These are phyloP conservation scores for Melanocharis versteri DNA, from an alignment of 2,113 vertebrate species.

Conservation along the genomic window DNA sequence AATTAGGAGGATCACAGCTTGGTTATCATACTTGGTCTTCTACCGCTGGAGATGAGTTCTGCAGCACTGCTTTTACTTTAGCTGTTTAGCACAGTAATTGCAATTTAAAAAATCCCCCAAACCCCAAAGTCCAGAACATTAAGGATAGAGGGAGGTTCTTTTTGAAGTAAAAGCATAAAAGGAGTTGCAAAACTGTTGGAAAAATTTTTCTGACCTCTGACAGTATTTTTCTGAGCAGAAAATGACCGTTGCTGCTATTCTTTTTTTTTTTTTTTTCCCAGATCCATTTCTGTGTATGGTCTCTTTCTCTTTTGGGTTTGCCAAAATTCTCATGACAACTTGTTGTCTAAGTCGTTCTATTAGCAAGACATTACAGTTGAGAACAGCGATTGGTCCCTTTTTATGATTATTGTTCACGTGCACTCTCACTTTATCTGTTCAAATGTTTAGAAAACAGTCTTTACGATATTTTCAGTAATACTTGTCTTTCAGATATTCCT, in stretches of 20 bases:
- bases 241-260: accelerated
- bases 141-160: not conserved
- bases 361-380: not conserved
- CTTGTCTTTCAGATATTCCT: not conserved
- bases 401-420: not conserved
- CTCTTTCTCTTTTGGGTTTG: not conserved
- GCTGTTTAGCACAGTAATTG: not conserved
- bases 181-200: not conserved
- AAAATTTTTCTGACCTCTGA: not conserved
- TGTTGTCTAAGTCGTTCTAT: not conserved
- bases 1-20: not conserved
- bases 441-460: not conserved
- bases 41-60: not conserved
- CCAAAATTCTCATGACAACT: not conserved
- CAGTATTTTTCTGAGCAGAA: not conserved
- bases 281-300: not conserved
- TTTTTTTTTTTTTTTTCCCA: not conserved
- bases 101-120: not conserved
- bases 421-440: not conserved
- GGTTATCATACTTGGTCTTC: not conserved
- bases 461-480: not conserved
- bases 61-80: not conserved
- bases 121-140: not conserved
- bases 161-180: not conserved
- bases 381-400: not conserved